Evolutionary conservation across 2,797 vertebrate genomes (phyloP), one percentile per base, ranked within the genome.

Genomic region (Buceros bicornis): DNA sequence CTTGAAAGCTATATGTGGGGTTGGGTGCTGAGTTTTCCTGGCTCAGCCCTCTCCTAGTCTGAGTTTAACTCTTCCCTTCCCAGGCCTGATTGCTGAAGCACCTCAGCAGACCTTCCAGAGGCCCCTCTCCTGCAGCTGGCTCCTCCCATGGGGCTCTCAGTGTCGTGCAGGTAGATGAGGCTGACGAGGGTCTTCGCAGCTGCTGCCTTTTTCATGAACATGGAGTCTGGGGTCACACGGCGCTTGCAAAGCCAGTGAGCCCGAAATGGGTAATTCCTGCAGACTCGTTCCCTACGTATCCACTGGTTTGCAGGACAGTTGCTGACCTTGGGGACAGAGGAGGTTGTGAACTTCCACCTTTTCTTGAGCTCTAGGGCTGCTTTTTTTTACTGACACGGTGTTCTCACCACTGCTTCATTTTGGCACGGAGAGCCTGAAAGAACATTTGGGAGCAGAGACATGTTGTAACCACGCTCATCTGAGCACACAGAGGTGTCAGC

Each of bases 81-180:
- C 85, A 98, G 98, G 97, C 72, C 73, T 97, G 96, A 96, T 97
- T 88, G 69, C 64, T 40, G 29, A 98, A 96, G 87, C 96, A 97
- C 53, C 96, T 98, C 97, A 96, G 86, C 97, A 97, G 90, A 96
- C 97, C 48, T 95, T 98, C 87, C 98, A 96, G 92, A 97, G 84
- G 56, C 89, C 90, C 20, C 97, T 95, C 88, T 95, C 85, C 97
- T 98, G 79, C 97, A 98, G 91, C 97, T 98, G 57, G 93, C 97
- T 92, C 98, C 98, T 85, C 91, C 97, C 40, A 66, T 95, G 94
- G 78, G 45, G 50, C 53, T 71, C 97, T 97, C 96, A 97, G 97
- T 97, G 97, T 95, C 96, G 95, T 48, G 90, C 94, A 74, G 98
- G 98, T 98, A 96, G 53, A 87, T 43, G 67, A 82, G 64, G 47